Conservation (phyloP, 2,113 vertebrate genomes). For the Heliornis fulica region DNA sequence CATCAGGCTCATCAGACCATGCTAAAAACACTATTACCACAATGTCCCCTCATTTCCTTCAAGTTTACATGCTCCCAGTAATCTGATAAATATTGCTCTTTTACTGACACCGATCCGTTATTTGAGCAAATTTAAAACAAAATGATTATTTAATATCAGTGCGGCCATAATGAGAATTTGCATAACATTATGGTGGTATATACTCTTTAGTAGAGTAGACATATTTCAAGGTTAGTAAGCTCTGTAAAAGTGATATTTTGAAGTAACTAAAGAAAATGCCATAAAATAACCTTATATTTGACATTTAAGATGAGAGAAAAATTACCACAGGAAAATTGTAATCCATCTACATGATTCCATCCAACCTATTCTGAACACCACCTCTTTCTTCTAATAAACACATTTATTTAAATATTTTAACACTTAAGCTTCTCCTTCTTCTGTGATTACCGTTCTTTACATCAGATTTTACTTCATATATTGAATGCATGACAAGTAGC, state of each 20-base stretch:
- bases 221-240: slow-evolving; percentile 44
- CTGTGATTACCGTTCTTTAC: neutral
- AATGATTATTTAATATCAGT: neutral
- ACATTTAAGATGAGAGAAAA: neutral
- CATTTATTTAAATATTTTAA: neutral
- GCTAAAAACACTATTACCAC: neutral
- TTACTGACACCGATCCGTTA: neutral
- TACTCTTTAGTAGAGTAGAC: neutral
- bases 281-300: slow-evolving; percentile 14
- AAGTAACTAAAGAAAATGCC: slow-evolving; percentile 41
- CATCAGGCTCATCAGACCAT: too few relatives aligned
- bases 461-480: neutral
- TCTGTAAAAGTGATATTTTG: slow-evolving; percentile 49
- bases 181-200: neutral
- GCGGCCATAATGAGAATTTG: neutral
- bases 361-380: neutral
- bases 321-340: neutral
- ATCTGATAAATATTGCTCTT: neutral
- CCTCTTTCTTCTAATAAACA: neutral
- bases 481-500: neutral
- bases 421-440: neutral
- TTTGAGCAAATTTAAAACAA: neutral
- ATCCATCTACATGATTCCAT: too few relatives aligned
- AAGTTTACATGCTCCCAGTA: neutral
- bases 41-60: neutral